These are phyloP conservation scores for Seriola rivoliana DNA, from an alignment of 2,113 vertebrate genomes.

Conservation along the genomic window DNA sequence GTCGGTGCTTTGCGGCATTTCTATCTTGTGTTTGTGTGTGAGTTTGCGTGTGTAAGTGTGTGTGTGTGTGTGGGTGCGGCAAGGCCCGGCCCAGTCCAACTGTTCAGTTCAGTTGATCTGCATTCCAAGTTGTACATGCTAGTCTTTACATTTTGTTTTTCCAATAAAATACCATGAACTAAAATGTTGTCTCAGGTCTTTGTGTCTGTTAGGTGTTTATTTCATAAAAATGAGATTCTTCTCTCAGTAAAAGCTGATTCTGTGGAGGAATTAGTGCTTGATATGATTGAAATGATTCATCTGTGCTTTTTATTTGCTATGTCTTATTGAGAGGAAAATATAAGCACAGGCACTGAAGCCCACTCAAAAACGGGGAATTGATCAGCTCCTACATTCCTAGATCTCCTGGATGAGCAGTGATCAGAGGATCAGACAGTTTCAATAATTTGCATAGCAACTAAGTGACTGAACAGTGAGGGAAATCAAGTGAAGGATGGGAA, in stretches of 20 bases:
- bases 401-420: neutral
- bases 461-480: no score
- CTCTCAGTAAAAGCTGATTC: neutral
- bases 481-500: neutral
- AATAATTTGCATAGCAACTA: no score
- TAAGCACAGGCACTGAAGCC: slow-evolving; percentile 5
- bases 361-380: slow-evolving; percentile 3
- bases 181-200: slow-evolving; percentile 8
- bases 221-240: slow-evolving; percentile 5
- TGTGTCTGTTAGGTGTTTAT: slow-evolving; percentile 16
- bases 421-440: no score
- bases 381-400: neutral
- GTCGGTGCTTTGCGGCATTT: slow-evolving; percentile 72
- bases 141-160: slow-evolving; percentile 94
- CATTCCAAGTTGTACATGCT: slow-evolving; percentile 99
- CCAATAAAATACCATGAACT: slow-evolving; percentile 95
- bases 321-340: neutral
- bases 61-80: slow-evolving; percentile 61
- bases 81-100: slow-evolving; percentile 80
- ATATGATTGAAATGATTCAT: slow-evolving; percentile 42
- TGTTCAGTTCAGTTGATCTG: slow-evolving; percentile 92
- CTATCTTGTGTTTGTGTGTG: slow-evolving; percentile 69
- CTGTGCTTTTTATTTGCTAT: neutral
- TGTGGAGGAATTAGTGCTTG: slow-evolving; percentile 33
- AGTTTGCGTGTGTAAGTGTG: slow-evolving; percentile 29